These are phyloP conservation scores for Pterocles burchelli DNA, from an alignment of 2,113 vertebrate genomes.

Conservation along the genomic window DNA sequence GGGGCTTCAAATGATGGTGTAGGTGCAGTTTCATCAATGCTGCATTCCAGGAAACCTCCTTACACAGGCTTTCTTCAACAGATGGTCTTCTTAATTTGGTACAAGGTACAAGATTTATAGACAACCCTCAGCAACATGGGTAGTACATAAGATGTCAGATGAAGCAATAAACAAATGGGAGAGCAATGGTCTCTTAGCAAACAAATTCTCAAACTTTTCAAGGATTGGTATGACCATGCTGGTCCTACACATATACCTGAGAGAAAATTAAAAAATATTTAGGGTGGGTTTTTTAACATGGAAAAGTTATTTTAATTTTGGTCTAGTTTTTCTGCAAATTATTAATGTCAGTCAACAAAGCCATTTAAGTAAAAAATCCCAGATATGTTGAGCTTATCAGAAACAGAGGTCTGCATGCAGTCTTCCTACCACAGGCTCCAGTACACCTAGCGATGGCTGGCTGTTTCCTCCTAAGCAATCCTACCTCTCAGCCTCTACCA, in stretches of 20 bases:
- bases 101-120: constrained; percentile 25
- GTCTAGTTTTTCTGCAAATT: background rate
- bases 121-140: background rate
- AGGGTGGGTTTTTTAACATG: accelerated
- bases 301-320: background rate
- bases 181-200: background rate
- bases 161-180: constrained; percentile 14
- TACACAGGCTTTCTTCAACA: constrained; percentile 1
- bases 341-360: background rate
- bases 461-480: background rate
- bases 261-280: background rate
- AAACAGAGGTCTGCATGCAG: background rate
- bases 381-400: background rate
- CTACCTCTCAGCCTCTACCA: background rate
- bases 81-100: constrained; percentile 36
- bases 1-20: background rate
- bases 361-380: background rate
- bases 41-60: background rate
- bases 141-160: background rate
- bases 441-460: background rate
- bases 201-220: background rate
- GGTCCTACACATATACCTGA: background rate
- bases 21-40: background rate
- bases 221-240: background rate
- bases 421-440: background rate